phyloP scores from a whole-genome alignment of 2,797 vertebrate genomes.

The Smutsia temminckii region DNA sequence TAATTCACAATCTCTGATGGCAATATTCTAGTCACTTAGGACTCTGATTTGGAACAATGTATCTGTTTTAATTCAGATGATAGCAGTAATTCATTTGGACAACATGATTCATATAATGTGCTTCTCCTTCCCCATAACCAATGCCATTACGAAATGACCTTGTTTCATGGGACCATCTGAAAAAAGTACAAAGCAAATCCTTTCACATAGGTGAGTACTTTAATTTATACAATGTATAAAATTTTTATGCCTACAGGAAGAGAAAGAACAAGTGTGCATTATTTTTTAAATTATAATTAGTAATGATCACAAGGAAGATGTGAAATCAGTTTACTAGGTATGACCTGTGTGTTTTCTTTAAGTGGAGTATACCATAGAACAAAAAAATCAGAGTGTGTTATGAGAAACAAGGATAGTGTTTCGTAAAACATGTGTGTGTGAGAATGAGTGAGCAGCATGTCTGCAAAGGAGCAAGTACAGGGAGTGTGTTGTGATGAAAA shows the following conservation, averaged over 20 bases:
- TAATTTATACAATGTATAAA: not conserved
- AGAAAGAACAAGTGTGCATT: not conserved
- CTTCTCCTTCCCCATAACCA: conserved; percentile 64
- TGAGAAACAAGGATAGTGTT: not conserved
- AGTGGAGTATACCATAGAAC: not conserved
- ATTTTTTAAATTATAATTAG: not conserved
- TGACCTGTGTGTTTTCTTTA: not conserved
- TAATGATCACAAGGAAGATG: not conserved
- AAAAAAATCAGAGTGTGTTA: not conserved
- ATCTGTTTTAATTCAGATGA: conserved; percentile 72
- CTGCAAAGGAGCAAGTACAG: not conserved
- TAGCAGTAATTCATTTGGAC: conserved; percentile 69
- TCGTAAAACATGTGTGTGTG: not conserved
- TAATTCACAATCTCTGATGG: conserved; percentile 64
- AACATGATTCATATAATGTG: conserved; percentile 43
- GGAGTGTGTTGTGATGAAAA: not conserved
- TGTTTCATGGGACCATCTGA: not conserved
- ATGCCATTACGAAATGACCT: not conserved
- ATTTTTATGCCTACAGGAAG: not conserved
- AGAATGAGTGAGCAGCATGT: not conserved
- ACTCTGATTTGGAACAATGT: conserved; percentile 61
- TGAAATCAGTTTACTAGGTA: not conserved
- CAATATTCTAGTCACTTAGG: conserved; percentile 70
- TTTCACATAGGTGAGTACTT: not conserved
- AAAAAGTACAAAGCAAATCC: not conserved